Conservation (phyloP, 2,113 vertebrate species). For the Barnardius zonarius region DNA sequence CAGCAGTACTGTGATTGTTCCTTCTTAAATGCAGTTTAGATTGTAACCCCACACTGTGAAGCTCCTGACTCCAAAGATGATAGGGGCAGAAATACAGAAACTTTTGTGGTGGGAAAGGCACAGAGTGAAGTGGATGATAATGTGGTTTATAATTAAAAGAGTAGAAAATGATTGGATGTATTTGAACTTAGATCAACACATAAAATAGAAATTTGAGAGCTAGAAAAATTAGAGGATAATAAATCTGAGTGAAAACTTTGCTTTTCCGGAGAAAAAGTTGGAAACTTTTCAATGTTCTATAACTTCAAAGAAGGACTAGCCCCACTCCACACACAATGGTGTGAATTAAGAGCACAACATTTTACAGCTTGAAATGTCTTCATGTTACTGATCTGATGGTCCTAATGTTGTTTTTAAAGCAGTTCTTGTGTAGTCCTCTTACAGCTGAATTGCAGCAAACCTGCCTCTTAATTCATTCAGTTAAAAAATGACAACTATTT, state of each 20-base stretch:
- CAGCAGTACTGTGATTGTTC: not conserved
- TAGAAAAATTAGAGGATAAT: not conserved
- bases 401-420: not conserved
- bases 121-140: not conserved
- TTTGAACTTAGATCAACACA: not conserved
- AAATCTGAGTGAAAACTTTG: not conserved
- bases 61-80: not conserved
- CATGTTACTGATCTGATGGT: not conserved
- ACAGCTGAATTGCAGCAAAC: not conserved
- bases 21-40: not conserved
- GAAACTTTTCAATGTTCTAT: not conserved
- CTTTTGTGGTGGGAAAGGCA: not conserved
- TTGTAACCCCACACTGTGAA: not conserved
- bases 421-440: not conserved
- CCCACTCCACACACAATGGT: fast-evolving
- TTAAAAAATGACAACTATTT: not conserved
- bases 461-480: not conserved
- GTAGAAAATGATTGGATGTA: not conserved
- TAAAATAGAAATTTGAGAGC: not conserved
- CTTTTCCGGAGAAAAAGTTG: not conserved
- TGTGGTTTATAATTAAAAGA: not conserved
- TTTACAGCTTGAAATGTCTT: not conserved
- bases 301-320: not conserved
- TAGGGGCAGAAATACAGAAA: not conserved
- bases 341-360: not conserved